Evolutionary conservation across 2,113 vertebrate species (phyloP), one percentile per base, ranked within the genome.

Genomic region (Amphiprion percula): DNA sequence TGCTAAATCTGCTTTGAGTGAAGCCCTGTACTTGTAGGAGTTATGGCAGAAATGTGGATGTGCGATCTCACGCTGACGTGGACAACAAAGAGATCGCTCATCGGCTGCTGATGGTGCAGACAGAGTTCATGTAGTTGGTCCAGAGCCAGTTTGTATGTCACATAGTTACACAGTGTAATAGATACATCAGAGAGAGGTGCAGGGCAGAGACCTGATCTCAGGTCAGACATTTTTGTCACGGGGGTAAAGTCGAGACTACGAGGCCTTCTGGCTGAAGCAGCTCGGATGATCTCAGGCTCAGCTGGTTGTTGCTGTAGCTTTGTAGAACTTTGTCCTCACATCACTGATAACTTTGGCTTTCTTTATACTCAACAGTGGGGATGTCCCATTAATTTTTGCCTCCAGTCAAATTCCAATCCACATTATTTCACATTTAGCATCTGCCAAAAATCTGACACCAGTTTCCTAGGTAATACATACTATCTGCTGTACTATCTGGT

Each of bases 11-110:
- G 47, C 37, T 16, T 6, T 7, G 11, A 54, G 63, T 1, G 60
- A 56, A 21, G 68, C 14, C 46, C n/a, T 60, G 28, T n/a, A 14
- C 58, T 52, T 23, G 62, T 74, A 52, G 49, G 41, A 85, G 80
- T 39, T 61, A 79, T 76, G 79, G 26, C 60, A 84, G 67, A 73
- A 76, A 84, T 78, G 78, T 1, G 16, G 19, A 0, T 12, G 67
- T 11, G 73, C 73, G 63, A 70, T 77, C 65, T 41, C 10, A 15
- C 0, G 53, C 68, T 74, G 71, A 79, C 2, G 23, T 24, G 28
- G 24, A 68, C 66, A 77, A 78, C 70, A 81, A 84, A 80, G 77
- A 78, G 19, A 56, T 80, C 6, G 39, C 28, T 81, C 81, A 72
- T 55, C 16, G 17, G 47, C 41, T n/a, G 70, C 14, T 16, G 3